Percentiles rank a stretch among this genome's conserved stretches.
Conservation (phyloP, 2,113 vertebrate genomes). For the Lasiurus cinereus region DNA sequence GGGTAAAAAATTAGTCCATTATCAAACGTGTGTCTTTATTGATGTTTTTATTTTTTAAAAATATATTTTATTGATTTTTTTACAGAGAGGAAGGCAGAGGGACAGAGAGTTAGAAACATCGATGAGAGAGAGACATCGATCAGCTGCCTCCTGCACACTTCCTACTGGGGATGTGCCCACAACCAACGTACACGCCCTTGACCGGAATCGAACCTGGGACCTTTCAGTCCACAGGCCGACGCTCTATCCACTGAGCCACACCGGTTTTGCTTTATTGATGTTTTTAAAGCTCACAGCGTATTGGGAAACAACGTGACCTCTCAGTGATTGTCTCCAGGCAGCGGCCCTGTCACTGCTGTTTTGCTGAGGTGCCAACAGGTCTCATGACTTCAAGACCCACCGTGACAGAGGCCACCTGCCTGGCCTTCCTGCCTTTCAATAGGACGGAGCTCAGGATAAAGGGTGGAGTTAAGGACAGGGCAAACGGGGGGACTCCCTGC, state of each 20-base stretch:
- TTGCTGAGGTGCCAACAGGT: neutral
- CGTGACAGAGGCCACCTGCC: neutral
- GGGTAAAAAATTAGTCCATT: neutral
- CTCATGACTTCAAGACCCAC: neutral
- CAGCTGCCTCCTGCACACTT: too few relatives aligned
- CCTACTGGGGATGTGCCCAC: too few relatives aligned
- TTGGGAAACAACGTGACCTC: neutral
- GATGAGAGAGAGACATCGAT: too few relatives aligned
- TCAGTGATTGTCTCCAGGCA: neutral
- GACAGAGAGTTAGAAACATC: too few relatives aligned
- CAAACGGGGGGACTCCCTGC: neutral
- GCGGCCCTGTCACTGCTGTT: neutral
- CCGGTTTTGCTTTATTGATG: neutral
- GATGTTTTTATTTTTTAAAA: too few relatives aligned
- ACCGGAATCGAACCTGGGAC: too few relatives aligned
- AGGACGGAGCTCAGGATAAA: neutral
- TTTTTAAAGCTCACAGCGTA: neutral
- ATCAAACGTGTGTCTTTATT: neutral
- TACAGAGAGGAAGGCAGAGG: too few relatives aligned
- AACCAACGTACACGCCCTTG: too few relatives aligned
- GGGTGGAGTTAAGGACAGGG: neutral
- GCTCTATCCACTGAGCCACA: too few relatives aligned
- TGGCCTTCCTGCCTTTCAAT: neutral
- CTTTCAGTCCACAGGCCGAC: too few relatives aligned
- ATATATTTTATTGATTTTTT: too few relatives aligned